Evolutionary conservation across 2,797 vertebrate species (phyloP).

Genomic region (Phaenicophaeus curvirostris): DNA sequence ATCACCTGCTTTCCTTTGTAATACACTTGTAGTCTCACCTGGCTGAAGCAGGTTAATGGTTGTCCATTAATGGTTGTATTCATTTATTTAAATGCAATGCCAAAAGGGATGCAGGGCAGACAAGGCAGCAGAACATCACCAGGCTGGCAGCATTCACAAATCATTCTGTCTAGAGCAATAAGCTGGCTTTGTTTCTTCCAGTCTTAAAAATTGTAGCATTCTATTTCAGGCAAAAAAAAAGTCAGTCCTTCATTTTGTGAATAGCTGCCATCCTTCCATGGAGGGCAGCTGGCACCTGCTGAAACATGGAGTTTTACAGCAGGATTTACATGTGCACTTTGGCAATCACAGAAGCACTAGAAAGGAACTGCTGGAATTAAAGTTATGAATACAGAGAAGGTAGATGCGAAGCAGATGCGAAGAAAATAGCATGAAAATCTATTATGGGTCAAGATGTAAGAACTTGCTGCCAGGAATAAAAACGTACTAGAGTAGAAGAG

Average conservation of each 20-base stretch:
- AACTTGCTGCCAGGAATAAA: constrained; percentile 20
- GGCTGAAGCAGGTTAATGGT: not conserved
- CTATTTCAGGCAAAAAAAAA: not conserved
- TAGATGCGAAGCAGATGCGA: not conserved
- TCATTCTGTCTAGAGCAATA: not conserved
- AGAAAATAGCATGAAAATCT: constrained; percentile 34
- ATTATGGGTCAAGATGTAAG: not conserved
- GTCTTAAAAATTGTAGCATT: not conserved
- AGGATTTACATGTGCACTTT: not conserved
- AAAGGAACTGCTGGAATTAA: not conserved
- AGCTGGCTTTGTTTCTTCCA: not conserved
- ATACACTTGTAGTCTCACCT: not conserved
- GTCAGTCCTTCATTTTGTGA: not conserved
- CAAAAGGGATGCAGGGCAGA: not conserved
- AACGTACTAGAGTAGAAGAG: constrained; percentile 19
- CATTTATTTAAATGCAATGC: constrained; percentile 18
- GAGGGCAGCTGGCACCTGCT: not conserved
- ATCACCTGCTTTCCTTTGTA: not conserved
- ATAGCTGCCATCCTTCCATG: not conserved
- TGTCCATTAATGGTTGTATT: not conserved
- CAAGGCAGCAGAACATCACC: not conserved
- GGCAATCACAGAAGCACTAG: not conserved
- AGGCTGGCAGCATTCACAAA: not conserved
- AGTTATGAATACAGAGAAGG: constrained; percentile 16
- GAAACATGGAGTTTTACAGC: not conserved